phyloP scores from a whole-genome alignment of 2,113 vertebrate species.

The Cynoglossus semilaevis region DNA sequence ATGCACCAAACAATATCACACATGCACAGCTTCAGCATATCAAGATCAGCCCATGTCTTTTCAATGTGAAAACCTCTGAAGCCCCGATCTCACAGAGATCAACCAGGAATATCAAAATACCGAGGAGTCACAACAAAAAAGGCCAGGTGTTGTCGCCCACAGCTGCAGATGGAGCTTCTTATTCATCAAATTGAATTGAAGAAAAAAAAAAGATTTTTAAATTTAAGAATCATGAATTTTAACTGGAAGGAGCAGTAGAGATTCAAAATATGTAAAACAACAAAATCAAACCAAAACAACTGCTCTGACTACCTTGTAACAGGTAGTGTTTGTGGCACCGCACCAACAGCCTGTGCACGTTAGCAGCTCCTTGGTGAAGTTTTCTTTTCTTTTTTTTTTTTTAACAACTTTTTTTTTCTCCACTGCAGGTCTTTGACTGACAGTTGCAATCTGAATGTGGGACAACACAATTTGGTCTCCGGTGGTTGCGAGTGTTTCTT shows the following conservation, averaged over 20 bases:
- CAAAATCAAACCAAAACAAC: slow-evolving; percentile 56
- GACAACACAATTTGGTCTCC: slow-evolving; percentile 40
- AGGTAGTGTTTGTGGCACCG: slow-evolving; percentile 51
- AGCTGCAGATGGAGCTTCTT: slow-evolving; percentile 13
- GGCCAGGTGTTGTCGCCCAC: slow-evolving; percentile 66
- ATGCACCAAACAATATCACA: slow-evolving; percentile 76
- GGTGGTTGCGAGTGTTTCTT: slow-evolving; percentile 20
- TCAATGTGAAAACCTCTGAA: slow-evolving; percentile 73
- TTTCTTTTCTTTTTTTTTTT: slow-evolving; percentile 50
- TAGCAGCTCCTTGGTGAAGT: slow-evolving; percentile 52
- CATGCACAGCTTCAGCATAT: slow-evolving; percentile 74
- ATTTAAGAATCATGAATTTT: no score
- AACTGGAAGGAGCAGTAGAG: slow-evolving; percentile 29
- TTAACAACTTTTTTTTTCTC: slow-evolving; percentile 46
- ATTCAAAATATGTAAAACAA: slow-evolving; percentile 46
- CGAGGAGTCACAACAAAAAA: slow-evolving; percentile 65
- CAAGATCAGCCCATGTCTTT: slow-evolving; percentile 73
- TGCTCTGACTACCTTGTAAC: slow-evolving; percentile 59
- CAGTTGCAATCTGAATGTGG: slow-evolving; percentile 49
- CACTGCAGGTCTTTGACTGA: slow-evolving; percentile 38
- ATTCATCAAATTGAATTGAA: not conserved
- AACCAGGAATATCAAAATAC: slow-evolving; percentile 58
- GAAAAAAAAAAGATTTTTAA: no score
- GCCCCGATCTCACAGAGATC: slow-evolving; percentile 75
- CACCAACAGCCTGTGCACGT: slow-evolving; percentile 48